A percentile compares a stretch with the other conserved stretches of the same genome.
Evolutionary conservation across 2,888 invertebrate genomes (phyloP).

Genomic region (Hemithea aestivaria): DNA sequence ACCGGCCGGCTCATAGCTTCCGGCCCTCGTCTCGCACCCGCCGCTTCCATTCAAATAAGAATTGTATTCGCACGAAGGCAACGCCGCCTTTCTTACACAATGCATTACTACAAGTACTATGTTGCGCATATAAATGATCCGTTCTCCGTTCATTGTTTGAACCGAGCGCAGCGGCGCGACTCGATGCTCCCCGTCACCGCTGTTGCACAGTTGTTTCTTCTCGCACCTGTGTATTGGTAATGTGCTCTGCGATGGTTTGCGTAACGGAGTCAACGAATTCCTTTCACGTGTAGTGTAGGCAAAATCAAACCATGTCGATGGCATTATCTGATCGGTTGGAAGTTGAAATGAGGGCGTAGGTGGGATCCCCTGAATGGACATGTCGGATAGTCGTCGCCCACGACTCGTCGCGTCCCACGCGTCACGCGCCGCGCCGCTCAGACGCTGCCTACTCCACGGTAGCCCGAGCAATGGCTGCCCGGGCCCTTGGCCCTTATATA

Average conservation of each 20-base stretch:
- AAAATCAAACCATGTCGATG: constrained; percentile 43
- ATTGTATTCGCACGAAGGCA: constrained; percentile 59
- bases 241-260: constrained; percentile 23
- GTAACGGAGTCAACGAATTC: constrained; percentile 25
- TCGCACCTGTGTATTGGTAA: constrained; percentile 25
- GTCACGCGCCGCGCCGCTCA: constrained; percentile 3
- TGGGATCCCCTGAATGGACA: constrained; percentile 66
- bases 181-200: constrained; percentile 23
- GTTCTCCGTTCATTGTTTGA: constrained; percentile 33
- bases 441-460: constrained; percentile 30
- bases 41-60: constrained; percentile 59
- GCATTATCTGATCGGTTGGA: constrained; percentile 52
- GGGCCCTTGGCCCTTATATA: constrained; percentile 18
- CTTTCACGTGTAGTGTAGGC: constrained; percentile 35
- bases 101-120: constrained; percentile 40
- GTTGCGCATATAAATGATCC: constrained; percentile 36
- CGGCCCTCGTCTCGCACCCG: constrained; percentile 46
- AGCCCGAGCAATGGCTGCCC: constrained; percentile 13
- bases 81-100: constrained; percentile 43
- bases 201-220: constrained; percentile 5
- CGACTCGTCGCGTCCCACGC: constrained; percentile 16
- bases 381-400: constrained; percentile 42
- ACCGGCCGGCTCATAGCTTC: constrained; percentile 66
- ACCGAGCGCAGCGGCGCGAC: constrained; percentile 15
- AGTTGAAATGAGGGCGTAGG: constrained; percentile 51